Conservation (phyloP, 2,113 vertebrate species). For the Pedetes capensis region DNA sequence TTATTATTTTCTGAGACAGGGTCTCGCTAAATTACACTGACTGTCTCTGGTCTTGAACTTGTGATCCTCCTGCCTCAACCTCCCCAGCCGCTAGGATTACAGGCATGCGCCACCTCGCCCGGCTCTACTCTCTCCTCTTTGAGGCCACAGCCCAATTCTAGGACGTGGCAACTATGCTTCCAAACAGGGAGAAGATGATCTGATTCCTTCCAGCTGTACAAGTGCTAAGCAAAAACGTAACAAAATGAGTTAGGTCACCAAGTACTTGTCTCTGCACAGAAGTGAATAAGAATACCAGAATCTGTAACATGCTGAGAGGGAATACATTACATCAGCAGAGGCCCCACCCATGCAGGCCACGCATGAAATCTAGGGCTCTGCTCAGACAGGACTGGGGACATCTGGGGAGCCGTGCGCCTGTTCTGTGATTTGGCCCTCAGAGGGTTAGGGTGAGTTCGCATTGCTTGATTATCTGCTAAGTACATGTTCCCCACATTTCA, state of each 20-base stretch:
- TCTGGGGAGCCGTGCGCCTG: not conserved
- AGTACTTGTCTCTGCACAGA: not conserved
- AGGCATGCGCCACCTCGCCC: no score
- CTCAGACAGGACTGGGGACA: not conserved
- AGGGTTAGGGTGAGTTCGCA: not conserved
- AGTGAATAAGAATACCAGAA: not conserved
- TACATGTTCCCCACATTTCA: not conserved
- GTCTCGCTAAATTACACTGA: no score
- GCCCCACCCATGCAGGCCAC: fast-evolving
- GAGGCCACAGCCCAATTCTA: not conserved
- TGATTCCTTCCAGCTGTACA: not conserved
- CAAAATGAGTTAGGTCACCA: not conserved
- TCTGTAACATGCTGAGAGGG: not conserved
- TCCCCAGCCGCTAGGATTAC: no score
- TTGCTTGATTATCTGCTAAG: not conserved
- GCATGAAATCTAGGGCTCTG: not conserved
- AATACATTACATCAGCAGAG: not conserved
- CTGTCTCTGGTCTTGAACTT: no score
- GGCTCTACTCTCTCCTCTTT: not conserved
- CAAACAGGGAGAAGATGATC: not conserved
- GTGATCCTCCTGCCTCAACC: no score
- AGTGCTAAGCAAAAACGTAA: not conserved
- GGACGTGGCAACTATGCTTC: not conserved
- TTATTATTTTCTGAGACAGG: no score
- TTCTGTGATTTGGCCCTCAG: not conserved